Evolutionary conservation across 1,140 invertebrate genomes (phyloP), one percentile per base, ranked within the genome.

Genomic region (Diachasmimorpha longicaudata): DNA sequence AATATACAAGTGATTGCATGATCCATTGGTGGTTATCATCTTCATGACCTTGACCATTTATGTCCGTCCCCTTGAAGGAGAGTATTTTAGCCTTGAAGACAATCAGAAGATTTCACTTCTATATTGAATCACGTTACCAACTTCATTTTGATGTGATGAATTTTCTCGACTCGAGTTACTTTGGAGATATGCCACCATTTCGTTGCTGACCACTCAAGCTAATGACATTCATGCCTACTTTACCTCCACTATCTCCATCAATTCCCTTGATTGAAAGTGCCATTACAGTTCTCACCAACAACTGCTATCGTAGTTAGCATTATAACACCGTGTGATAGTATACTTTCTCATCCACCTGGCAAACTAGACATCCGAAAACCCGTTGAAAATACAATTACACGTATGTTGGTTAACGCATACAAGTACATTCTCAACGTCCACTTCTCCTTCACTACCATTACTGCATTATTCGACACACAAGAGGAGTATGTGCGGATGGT

Each of bases 361-460:
- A 19, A 77, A 25, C 13, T 39, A 77, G 73, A 37, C 67, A 46
- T 63, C 72, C 42, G 70, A 31, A 48, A 25, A 70, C 66, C 66
- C 66, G 46, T 39, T 77, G 72, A 75, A 76, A 78, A 78, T 52
- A 78, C 74, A 78, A 78, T 76, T 78, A 78, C 77, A 63, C 37
- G 48, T 14, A 11, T 69, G 58, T 52, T 63, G 37, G 42, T 19
- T 39, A 75, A 48, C 63, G 31, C 39, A 52, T 19, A 66, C 25
- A 63, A n/a, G 16, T 48, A 52, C 69, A 66, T 55, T 52, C 16
- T 9, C 66, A 13, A 25, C 25, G 16, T 74, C 39, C 39, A 44
- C 48, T 48, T 75, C 25, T 25, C 42, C n/a, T 48, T 4, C n/a
- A 63, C 48, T 52, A 4, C 48, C 67, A 36, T 73, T 39, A 44